Evolutionary conservation across 1,140 invertebrate genomes (phyloP), one percentile per base, ranked within the genome.

Genomic region (Drosophila kikkawai): DNA sequence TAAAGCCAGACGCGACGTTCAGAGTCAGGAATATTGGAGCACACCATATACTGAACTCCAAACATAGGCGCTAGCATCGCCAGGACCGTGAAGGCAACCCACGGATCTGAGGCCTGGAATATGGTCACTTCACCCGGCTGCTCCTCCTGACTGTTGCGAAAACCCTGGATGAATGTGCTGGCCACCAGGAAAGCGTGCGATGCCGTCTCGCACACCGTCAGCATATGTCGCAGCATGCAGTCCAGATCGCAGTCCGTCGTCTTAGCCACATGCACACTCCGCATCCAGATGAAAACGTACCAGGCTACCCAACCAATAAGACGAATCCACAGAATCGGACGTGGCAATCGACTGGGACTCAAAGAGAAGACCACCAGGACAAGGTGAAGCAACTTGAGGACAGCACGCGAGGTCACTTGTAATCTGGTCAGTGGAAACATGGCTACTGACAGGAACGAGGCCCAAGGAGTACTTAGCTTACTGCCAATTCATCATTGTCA

Each of bases 401-500:
- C 45, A 3, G 17, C 41, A 29, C 70, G 61, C 19, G 50, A 29
- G 9, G 32, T 13, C 13, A 44, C 65, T 59, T 79, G 76, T 48
- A 63, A 22, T 32, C n/a, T 60, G 36, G 48, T 68, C 44, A 50
- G 41, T 2, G 57, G 41, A 39, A 58, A 65, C 80, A 90, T 84
- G 48, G 11, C 29, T 48, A 78, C 80, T 80, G 26, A 36, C 11
- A 57, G 11, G 7, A 6, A 29, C 2, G 13, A 15, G 53, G 19
- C 53, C 53, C 53, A 2, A 22, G 26, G n/a, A 26, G 17, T n/a
- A 26, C 37, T 66, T 26, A 22, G 19, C 56, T 63, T 15, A 36
- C 12, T 17, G 57, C 19, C 57, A 13, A 74, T 85, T 50, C 71
- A 65, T 84, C 81, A 84, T n/a, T 84, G 81, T 71, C 81, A 71